Conservation (phyloP, 2,888 invertebrate genomes). For the Carcina quercana region DNA sequence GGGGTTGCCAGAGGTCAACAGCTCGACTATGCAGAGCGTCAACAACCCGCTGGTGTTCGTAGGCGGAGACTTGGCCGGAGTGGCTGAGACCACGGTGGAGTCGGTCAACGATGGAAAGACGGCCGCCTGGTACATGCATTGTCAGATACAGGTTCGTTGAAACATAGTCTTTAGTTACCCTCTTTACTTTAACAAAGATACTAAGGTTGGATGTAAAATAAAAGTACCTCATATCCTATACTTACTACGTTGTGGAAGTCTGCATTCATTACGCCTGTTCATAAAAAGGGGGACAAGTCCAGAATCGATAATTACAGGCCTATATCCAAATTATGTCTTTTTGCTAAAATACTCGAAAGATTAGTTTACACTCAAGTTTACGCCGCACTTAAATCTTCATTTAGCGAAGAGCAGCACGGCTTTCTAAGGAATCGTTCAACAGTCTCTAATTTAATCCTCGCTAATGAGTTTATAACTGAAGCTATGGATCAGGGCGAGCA, state of each 20-base stretch:
- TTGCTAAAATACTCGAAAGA: conserved; percentile 3
- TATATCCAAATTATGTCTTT: conserved; percentile 5
- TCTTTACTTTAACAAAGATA: no score
- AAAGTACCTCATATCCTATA: no score
- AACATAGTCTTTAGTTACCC: no score
- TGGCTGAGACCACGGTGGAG: conserved; percentile 98
- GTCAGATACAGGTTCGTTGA: conserved; percentile 83
- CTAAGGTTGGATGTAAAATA: no score
- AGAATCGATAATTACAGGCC: conserved; percentile 2
- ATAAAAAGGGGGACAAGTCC: not conserved
- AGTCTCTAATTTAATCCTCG: no score
- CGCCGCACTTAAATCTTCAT: no score
- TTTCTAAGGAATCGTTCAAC: no score
- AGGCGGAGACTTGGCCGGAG: conserved; percentile 96
- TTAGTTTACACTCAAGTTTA: no score
- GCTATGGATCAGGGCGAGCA: no score
- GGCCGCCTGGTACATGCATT: conserved; percentile 96
- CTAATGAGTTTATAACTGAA: no score
- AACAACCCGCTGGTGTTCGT: conserved; percentile 88
- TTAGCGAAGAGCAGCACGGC: no score
- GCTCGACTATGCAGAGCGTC: conserved; percentile 81
- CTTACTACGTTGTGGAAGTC: no score
- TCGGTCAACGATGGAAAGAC: conserved; percentile 99
- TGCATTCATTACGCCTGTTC: conserved; percentile 3
- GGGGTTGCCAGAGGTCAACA: conserved; percentile 88